A percentile compares a stretch with the other conserved stretches of the same genome.
phyloP scores from a whole-genome alignment of 2,797 vertebrate genomes.

The Sebastes elongatus region DNA sequence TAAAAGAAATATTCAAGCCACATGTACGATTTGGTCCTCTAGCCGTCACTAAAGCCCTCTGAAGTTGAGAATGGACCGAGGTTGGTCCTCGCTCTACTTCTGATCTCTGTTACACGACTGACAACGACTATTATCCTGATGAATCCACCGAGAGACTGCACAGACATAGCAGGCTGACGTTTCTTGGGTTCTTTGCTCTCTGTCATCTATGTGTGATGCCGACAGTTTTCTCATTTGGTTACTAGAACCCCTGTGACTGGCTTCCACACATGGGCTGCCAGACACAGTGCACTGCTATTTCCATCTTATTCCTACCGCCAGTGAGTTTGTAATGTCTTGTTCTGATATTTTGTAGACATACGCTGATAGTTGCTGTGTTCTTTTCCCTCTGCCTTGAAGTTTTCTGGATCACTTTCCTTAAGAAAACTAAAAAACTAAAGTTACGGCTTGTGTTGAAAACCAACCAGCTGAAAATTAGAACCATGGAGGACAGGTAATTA shows the following conservation, averaged over 20 bases:
- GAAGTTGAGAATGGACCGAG: not conserved
- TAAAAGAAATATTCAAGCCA: not conserved
- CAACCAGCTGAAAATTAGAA: slow-evolving; percentile 46
- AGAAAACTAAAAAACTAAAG: not conserved
- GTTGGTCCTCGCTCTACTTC: not conserved
- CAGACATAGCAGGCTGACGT: slow-evolving; percentile 20
- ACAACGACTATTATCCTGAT: slow-evolving; percentile 12
- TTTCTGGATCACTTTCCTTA: slow-evolving; percentile 20
- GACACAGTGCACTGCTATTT: slow-evolving; percentile 12
- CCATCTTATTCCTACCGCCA: slow-evolving; percentile 14
- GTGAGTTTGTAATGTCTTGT: slow-evolving; percentile 42
- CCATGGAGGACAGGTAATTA: slow-evolving; percentile 51
- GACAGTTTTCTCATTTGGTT: slow-evolving; percentile 40
- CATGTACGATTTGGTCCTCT: not conserved
- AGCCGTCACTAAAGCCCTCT: not conserved
- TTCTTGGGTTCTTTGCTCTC: slow-evolving; percentile 6
- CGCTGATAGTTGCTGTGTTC: slow-evolving; percentile 17
- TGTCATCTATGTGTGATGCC: slow-evolving; percentile 26
- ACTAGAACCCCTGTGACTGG: slow-evolving; percentile 1
- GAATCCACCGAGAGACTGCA: not conserved
- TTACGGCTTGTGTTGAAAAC: slow-evolving; percentile 46
- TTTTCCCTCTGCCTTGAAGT: slow-evolving; percentile 18
- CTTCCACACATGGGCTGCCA: slow-evolving; percentile 1
- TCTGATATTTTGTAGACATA: slow-evolving; percentile 29
- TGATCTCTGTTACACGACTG: slow-evolving; percentile 16